Conservation (phyloP, 1,140 invertebrate genomes). For the Conus betulinus region DNA sequence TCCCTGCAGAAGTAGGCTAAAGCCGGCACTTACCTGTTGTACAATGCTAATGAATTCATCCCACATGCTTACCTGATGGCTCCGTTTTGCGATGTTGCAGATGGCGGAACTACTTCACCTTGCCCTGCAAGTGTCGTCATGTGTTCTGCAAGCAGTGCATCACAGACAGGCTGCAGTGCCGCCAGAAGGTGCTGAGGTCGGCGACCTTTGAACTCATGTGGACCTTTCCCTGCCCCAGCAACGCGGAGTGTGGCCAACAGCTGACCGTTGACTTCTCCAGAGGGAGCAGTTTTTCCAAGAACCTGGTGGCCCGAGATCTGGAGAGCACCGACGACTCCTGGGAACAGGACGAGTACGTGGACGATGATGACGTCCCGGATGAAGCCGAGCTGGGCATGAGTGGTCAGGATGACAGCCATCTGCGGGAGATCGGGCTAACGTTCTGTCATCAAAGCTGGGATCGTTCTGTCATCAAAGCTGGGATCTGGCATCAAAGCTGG, state of each 20-base stretch:
- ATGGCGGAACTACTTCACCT: conserved; percentile 32
- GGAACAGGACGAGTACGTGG: not conserved
- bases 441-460: not conserved
- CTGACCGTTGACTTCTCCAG: conserved; percentile 29
- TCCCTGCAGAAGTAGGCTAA: no score
- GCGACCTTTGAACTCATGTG: conserved; percentile 32
- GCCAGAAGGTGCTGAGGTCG: conserved; percentile 29
- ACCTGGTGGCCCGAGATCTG: conserved; percentile 23
- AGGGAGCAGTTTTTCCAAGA: conserved; percentile 25
- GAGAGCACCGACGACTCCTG: not conserved
- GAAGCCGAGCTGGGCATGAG: not conserved
- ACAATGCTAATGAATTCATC: no score
- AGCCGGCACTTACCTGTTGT: not conserved
- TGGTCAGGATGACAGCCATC: not conserved
- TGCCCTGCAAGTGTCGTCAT: conserved; percentile 28
- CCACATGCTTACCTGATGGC: no score
- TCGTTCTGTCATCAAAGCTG: no score
- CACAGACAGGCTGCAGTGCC: conserved; percentile 19
- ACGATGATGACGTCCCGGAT: not conserved
- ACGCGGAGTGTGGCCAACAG: conserved; percentile 22
- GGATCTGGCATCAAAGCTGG: no score
- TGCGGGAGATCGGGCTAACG: not conserved
- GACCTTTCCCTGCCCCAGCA: conserved; percentile 34
- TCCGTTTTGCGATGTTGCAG: not conserved
- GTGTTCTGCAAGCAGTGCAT: conserved; percentile 34